Conservation (phyloP, 2,113 vertebrate species). For the Apteryx mantelli region DNA sequence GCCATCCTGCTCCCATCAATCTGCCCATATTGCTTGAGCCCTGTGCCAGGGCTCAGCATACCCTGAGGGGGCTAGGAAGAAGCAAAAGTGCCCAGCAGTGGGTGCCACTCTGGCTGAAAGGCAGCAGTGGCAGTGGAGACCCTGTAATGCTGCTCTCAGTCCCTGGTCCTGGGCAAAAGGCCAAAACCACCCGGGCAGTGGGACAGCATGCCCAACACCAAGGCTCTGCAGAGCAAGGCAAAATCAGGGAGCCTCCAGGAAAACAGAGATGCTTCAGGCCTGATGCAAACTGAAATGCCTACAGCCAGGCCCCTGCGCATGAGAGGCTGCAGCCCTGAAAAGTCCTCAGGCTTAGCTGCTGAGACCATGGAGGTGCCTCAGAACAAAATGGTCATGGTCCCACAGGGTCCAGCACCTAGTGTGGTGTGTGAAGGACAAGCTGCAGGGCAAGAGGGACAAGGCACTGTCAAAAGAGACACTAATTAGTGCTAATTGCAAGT, state of each 20-base stretch:
- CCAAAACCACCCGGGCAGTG: not conserved
- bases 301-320: rapidly evolving
- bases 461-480: slow-evolving; percentile 37
- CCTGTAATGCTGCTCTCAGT: not conserved
- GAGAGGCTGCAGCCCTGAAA: not conserved
- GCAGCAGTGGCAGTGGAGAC: not conserved
- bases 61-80: not conserved
- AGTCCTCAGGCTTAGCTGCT: not conserved
- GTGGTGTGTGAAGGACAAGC: not conserved
- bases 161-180: not conserved
- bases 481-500: slow-evolving; percentile 48
- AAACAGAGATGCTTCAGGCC: not conserved
- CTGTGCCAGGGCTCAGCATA: not conserved
- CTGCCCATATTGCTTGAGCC: not conserved
- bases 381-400: not conserved
- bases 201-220: not conserved
- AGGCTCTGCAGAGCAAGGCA: not conserved
- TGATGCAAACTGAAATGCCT: not conserved
- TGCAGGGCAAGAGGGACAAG: not conserved
- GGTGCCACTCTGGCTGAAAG: rapidly evolving
- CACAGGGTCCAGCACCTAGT: not conserved
- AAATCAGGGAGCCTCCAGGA: not conserved
- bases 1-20: not conserved
- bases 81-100: not conserved
- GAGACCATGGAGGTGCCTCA: not conserved